These are phyloP conservation scores for Rynchops niger DNA, from an alignment of 2,113 vertebrate genomes.

Conservation along the genomic window DNA sequence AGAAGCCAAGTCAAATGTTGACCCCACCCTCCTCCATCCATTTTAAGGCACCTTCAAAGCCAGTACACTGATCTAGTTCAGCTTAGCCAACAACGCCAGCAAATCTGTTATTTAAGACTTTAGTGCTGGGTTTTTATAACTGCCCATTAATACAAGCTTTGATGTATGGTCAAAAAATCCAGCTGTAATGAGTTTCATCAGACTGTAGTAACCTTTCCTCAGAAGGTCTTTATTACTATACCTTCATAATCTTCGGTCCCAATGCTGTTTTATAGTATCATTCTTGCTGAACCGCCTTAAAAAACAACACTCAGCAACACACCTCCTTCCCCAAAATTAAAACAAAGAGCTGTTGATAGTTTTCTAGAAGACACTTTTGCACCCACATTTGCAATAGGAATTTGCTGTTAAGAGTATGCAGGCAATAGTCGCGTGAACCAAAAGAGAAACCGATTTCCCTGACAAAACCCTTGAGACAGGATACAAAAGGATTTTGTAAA, in stretches of 20 bases:
- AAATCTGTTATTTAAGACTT: constrained; percentile 72
- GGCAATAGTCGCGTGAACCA: not conserved
- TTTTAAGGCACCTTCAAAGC: constrained; percentile 79
- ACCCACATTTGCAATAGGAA: not conserved
- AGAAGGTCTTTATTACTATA: constrained; percentile 56
- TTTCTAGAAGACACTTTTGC: not conserved
- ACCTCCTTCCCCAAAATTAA: constrained; percentile 31
- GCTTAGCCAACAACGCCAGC: constrained; percentile 68
- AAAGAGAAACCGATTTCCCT: not conserved
- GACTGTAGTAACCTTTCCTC: constrained; percentile 30
- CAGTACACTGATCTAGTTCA: constrained; percentile 58
- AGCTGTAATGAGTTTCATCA: constrained; percentile 64
- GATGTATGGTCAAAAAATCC: constrained; percentile 67
- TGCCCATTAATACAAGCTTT: constrained; percentile 69
- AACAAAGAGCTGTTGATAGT: not conserved
- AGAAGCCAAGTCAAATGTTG: constrained; percentile 75
- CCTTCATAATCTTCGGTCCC: constrained; percentile 43
- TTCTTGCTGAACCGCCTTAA: constrained; percentile 9
- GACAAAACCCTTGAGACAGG: not conserved
- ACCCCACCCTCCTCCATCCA: constrained; percentile 78
- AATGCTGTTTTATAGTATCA: not conserved
- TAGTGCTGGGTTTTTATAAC: constrained; percentile 69
- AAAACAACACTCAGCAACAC: not conserved
- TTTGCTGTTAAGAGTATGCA: not conserved
- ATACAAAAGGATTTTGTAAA: not conserved